A percentile compares a stretch with the other conserved stretches of the same genome.
Evolutionary conservation across 2,797 vertebrate genomes (phyloP).

Genomic region (Artibeus jamaicensis): DNA sequence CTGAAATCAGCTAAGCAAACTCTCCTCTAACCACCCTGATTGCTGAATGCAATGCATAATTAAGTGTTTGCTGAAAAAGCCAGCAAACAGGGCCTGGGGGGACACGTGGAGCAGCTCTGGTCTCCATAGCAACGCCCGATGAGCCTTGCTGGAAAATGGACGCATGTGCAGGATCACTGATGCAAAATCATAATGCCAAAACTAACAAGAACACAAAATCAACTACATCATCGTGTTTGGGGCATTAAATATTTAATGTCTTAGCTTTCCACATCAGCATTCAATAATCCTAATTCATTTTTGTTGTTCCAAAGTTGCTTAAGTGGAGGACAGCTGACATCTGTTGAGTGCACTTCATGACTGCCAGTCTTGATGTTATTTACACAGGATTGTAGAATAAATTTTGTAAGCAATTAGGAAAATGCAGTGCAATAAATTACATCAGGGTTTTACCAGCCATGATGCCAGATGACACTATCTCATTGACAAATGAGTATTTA

Average conservation of each 20-base stretch:
- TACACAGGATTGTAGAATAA: background rate
- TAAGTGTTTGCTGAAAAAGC: conserved; percentile 66
- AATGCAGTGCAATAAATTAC: background rate
- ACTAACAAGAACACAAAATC: conserved; percentile 40
- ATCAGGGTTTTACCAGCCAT: background rate
- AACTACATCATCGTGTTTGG: background rate
- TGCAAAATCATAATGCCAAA: conserved; percentile 58
- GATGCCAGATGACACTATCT: background rate
- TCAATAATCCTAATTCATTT: conserved; percentile 44
- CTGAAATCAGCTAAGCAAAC: conserved; percentile 52
- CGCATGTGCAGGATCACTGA: background rate
- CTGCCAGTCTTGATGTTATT: rapidly evolving
- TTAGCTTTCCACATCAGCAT: background rate
- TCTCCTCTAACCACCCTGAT: conserved; percentile 21
- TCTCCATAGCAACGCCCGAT: conserved; percentile 73
- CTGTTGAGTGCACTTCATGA: background rate
- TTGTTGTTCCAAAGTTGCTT: background rate
- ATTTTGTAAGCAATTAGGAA: conserved; percentile 22
- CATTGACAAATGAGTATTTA: background rate
- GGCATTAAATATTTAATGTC: conserved; percentile 52
- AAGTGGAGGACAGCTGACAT: background rate
- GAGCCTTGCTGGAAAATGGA: conserved; percentile 53
- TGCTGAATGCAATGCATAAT: conserved; percentile 50
- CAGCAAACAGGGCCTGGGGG: conserved; percentile 48
- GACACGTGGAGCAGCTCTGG: conserved; percentile 45